These are phyloP conservation scores for Ophion costatus DNA, from an alignment of 2,888 invertebrate species.

Conservation along the genomic window DNA sequence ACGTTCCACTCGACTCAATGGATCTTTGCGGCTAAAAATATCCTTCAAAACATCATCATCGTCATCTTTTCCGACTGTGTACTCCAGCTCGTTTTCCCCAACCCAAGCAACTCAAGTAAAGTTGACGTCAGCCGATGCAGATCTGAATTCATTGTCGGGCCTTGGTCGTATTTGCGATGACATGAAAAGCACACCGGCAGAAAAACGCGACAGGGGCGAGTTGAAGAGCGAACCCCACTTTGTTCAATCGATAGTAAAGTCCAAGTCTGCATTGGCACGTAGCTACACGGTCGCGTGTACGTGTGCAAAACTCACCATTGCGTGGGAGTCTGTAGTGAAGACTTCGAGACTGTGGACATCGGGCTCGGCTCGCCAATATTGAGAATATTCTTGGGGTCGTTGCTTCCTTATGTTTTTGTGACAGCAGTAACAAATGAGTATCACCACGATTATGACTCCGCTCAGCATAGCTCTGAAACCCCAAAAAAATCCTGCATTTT, in stretches of 20 bases:
- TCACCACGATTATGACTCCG: slow-evolving; percentile 90
- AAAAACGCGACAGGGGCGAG: background rate
- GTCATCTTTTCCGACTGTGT: too few relatives aligned
- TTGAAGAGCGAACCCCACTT: background rate
- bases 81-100: background rate
- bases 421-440: slow-evolving; percentile 91
- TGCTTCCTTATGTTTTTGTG: slow-evolving; percentile 86
- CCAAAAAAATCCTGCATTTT: background rate
- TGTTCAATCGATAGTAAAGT: slow-evolving; percentile 19
- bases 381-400: slow-evolving; percentile 82
- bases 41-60: too few relatives aligned
- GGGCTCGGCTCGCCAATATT: slow-evolving; percentile 84
- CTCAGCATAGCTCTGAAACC: slow-evolving; percentile 90
- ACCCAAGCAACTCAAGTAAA: background rate
- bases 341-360: slow-evolving; percentile 85
- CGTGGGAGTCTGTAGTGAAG: slow-evolving; percentile 85
- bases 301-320: slow-evolving; percentile 73
- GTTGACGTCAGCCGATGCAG: background rate
- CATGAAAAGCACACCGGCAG: background rate
- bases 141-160: too few relatives aligned
- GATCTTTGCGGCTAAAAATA: too few relatives aligned
- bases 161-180: background rate
- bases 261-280: background rate
- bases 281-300: background rate
- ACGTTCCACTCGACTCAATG: too few relatives aligned